phyloP scores from a whole-genome alignment of 2,888 invertebrate genomes.

The Pseudococcus jackbeardsleyi region DNA sequence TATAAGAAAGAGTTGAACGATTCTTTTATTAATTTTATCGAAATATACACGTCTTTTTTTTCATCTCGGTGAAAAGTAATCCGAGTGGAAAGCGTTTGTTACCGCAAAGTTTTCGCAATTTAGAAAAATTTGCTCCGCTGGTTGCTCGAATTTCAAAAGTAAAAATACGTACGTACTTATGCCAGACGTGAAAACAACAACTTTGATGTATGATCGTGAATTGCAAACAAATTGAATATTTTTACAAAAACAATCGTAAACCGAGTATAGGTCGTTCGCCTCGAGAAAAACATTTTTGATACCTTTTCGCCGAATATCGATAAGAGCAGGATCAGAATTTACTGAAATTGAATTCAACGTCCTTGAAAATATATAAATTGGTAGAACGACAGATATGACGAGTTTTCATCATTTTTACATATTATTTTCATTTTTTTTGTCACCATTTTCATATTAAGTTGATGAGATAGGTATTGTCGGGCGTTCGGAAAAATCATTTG shows the following conservation, averaged over 20 bases:
- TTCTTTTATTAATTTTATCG: conserved; percentile 37
- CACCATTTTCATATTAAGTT: too few relatives aligned
- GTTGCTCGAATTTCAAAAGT: not conserved
- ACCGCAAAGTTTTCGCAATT: not conserved
- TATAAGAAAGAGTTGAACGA: conserved; percentile 17
- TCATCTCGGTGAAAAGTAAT: not conserved
- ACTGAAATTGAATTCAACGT: not conserved
- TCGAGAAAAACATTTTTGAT: not conserved
- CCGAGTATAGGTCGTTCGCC: not conserved
- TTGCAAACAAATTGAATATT: not conserved
- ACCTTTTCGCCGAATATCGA: not conserved
- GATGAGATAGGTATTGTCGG: too few relatives aligned
- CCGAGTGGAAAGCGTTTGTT: conserved; percentile 14
- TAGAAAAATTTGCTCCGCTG: not conserved
- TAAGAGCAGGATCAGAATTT: not conserved
- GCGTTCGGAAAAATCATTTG: too few relatives aligned
- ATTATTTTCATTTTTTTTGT: too few relatives aligned
- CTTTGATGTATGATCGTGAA: conserved; percentile 13
- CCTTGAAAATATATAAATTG: not conserved
- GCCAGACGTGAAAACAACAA: not conserved
- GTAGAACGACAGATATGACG: too few relatives aligned
- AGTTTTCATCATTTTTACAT: too few relatives aligned
- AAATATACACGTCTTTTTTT: conserved; percentile 24
- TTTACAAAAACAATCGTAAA: not conserved
- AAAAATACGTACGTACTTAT: not conserved